These are phyloP conservation scores for Mystacides longicornis DNA, from an alignment of 2,888 invertebrate species.

Conservation along the genomic window DNA sequence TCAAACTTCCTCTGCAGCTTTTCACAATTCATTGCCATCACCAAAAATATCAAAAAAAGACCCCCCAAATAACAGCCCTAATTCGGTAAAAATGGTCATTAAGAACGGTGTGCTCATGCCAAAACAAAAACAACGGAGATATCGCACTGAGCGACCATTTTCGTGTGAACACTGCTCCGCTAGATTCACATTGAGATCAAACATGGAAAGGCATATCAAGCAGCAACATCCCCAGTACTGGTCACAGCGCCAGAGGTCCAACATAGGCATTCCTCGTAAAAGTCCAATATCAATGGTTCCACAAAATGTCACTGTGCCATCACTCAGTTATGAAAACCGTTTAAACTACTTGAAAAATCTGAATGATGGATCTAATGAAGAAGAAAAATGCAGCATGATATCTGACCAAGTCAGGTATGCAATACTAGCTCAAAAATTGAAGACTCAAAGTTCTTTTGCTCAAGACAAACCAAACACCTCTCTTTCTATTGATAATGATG, in stretches of 20 bases:
- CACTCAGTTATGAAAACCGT: constrained; percentile 19
- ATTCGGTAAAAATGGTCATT: constrained; percentile 80
- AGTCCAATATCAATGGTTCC: constrained; percentile 21
- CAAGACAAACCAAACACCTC: constrained; percentile 30
- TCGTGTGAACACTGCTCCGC: constrained; percentile 87
- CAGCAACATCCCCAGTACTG: constrained; percentile 89
- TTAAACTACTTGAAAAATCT: constrained; percentile 21
- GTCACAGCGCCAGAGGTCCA: constrained; percentile 63
- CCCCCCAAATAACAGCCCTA: constrained; percentile 48
- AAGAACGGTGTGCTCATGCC: constrained; percentile 87
- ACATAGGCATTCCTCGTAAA: constrained; percentile 34
- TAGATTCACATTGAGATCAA: constrained; percentile 83
- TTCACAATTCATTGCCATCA: constrained; percentile 16
- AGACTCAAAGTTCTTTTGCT: constrained; percentile 42
- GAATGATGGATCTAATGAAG: constrained; percentile 8
- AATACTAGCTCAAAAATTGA: constrained; percentile 70
- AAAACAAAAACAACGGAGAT: constrained; percentile 84
- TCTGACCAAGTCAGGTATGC: constrained; percentile 68
- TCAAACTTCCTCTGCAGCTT: constrained; percentile 31
- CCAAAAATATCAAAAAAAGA: constrained; percentile 43
- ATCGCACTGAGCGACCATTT: constrained; percentile 84
- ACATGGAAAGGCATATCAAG: constrained; percentile 92
- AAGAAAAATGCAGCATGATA: constrained; percentile 29
- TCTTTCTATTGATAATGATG: constrained; percentile 49
- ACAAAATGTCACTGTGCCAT: constrained; percentile 24